Conservation (phyloP, 1,140 invertebrate species). For the Schlechtendalia chinensis region DNA sequence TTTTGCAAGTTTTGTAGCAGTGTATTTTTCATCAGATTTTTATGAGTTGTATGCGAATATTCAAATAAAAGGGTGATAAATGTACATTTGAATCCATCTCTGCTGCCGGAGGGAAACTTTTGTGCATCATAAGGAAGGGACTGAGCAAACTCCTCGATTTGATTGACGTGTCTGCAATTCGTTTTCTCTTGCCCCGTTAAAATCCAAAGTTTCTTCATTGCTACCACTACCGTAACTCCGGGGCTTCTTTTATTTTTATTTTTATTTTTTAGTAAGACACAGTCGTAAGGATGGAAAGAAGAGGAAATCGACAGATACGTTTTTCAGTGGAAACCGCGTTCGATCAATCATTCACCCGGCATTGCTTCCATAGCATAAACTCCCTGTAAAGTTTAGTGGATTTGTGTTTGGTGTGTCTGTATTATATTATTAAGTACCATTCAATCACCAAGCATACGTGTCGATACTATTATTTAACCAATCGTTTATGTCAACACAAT, state of each 20-base stretch:
- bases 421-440: constrained; percentile 40
- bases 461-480: constrained; percentile 42
- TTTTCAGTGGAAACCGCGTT: constrained; percentile 23
- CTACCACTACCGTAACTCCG: background rate
- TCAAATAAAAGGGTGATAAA: constrained; percentile 45
- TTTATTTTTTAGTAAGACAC: background rate
- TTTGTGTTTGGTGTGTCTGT: constrained; percentile 35
- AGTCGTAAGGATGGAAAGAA: background rate
- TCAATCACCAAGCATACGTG: constrained; percentile 36
- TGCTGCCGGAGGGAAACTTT: background rate
- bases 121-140: background rate
- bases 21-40: constrained; percentile 28
- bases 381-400: constrained; percentile 47
- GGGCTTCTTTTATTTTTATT: constrained; percentile 31
- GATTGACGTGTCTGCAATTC: constrained; percentile 41
- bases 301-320: constrained; percentile 11
- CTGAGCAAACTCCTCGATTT: constrained; percentile 27
- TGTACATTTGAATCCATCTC: constrained; percentile 33
- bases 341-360: constrained; percentile 43
- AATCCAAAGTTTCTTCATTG: constrained; percentile 16
- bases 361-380: constrained; percentile 22
- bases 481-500: constrained; percentile 7
- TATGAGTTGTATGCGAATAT: constrained; percentile 30
- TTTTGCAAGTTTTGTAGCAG: too few species aligned
- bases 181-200: constrained; percentile 37